phyloP scores from a whole-genome alignment of 2,113 vertebrate genomes.

The Gnathonemus longibarbis region DNA sequence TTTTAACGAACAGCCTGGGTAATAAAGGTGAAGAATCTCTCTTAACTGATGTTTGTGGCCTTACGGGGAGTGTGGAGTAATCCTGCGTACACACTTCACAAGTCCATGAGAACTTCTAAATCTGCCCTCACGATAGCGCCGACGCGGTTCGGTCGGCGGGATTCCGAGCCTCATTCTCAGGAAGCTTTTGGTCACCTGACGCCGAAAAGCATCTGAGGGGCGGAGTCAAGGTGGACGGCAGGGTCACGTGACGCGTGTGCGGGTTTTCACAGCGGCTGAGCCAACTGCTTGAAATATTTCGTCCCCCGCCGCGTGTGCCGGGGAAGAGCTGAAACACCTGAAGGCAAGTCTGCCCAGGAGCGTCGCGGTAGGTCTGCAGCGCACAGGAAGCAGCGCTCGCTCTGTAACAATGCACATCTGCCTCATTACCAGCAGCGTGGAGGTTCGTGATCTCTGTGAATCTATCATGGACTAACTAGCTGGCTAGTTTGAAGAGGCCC shows the following conservation, averaged over 20 bases:
- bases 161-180: not conserved
- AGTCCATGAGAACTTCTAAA: not conserved
- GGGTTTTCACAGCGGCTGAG: not conserved
- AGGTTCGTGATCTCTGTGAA: not conserved
- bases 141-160: conserved; percentile 29
- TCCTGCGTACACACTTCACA: not conserved
- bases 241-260: not conserved
- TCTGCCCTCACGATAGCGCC: conserved; percentile 44
- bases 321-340: not conserved
- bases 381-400: not conserved
- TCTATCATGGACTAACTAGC: not conserved
- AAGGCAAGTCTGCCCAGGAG: not conserved
- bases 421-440: not conserved
- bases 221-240: not conserved
- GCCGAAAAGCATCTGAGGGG: not conserved
- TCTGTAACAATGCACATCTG: not conserved
- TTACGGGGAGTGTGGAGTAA: conserved; percentile 36
- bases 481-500: not conserved
- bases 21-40: not conserved
- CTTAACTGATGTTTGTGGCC: not conserved
- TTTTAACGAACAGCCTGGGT: not conserved
- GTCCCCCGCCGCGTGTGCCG: not conserved
- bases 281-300: not conserved
- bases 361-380: not conserved
- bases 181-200: not conserved